phyloP scores from a whole-genome alignment of 2,888 invertebrate species.

The Malthinus flaveolus region DNA sequence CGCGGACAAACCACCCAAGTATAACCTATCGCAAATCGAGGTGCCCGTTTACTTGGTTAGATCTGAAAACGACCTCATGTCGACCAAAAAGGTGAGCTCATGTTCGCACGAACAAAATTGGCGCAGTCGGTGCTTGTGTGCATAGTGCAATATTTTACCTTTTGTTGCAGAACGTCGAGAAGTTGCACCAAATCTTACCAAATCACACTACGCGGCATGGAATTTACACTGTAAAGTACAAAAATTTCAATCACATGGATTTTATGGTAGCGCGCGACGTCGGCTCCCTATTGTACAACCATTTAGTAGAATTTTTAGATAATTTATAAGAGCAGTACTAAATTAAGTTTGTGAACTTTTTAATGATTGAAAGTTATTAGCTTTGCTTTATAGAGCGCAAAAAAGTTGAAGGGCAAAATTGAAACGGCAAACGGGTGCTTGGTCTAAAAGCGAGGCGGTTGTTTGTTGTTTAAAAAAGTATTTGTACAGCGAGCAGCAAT shows the following conservation, averaged over 20 bases:
- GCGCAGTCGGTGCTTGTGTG: background rate
- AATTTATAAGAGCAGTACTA: background rate
- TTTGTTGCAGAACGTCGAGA: conserved; percentile 48
- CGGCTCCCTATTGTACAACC: conserved; percentile 32
- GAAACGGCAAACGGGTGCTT: too few species aligned
- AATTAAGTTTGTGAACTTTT: too few species aligned
- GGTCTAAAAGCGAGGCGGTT: too few species aligned
- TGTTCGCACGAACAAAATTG: too few species aligned
- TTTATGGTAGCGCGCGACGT: conserved; percentile 49
- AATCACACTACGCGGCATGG: conserved; percentile 37
- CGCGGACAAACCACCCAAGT: conserved; percentile 58
- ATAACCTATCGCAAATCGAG: conserved; percentile 62
- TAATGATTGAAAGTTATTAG: too few species aligned
- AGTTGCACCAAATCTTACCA: conserved; percentile 46
- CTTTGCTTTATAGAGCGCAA: too few species aligned
- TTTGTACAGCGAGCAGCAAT: too few species aligned
- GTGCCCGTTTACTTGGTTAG: conserved; percentile 65
- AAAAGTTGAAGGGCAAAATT: too few species aligned
- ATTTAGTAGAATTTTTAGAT: conserved; percentile 7
- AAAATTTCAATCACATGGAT: conserved; percentile 50
- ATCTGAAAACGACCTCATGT: conserved; percentile 66
- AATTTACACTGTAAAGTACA: conserved; percentile 26
- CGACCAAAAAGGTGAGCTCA: conserved; percentile 60
- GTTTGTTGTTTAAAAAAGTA: too few species aligned
- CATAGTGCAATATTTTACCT: too few species aligned